phyloP scores from a whole-genome alignment of 1,140 invertebrate genomes.

The Hydropsyche tenuis region DNA sequence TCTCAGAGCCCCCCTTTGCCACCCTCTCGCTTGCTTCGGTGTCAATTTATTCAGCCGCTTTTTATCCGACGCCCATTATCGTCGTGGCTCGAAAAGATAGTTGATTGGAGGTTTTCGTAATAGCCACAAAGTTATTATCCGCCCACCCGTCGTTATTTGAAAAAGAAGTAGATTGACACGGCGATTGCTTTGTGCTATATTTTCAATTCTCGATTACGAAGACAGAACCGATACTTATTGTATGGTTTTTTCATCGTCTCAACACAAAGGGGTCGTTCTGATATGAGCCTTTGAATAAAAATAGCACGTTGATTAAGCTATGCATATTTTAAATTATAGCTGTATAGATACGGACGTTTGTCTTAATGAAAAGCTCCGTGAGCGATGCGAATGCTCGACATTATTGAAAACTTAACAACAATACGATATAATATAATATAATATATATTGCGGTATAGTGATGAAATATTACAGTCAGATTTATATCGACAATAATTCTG shows the following conservation, averaged over 20 bases:
- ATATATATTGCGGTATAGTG: too few relatives aligned
- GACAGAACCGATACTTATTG: neutral
- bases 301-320: too few relatives aligned
- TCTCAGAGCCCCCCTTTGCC: neutral
- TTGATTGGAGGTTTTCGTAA: conserved; percentile 27
- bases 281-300: too few relatives aligned
- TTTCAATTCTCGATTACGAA: neutral
- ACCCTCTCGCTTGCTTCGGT: neutral
- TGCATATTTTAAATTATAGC: too few relatives aligned
- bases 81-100: conserved; percentile 24
- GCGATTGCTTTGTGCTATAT: conserved; percentile 3
- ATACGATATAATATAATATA: too few relatives aligned
- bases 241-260: neutral
- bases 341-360: too few relatives aligned
- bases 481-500: too few relatives aligned
- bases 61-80: conserved; percentile 18
- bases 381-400: too few relatives aligned
- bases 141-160: conserved; percentile 9
- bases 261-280: too few relatives aligned
- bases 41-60: conserved; percentile 30
- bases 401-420: too few relatives aligned
- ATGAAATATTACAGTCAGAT: too few relatives aligned
- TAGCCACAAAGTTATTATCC: conserved; percentile 24
- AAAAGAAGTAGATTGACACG: neutral
- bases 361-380: too few relatives aligned